Percentiles rank a stretch among this genome's conserved stretches.
These are phyloP conservation scores for Panthera uncia DNA, from an alignment of 2,113 vertebrate species.

Conservation along the genomic window DNA sequence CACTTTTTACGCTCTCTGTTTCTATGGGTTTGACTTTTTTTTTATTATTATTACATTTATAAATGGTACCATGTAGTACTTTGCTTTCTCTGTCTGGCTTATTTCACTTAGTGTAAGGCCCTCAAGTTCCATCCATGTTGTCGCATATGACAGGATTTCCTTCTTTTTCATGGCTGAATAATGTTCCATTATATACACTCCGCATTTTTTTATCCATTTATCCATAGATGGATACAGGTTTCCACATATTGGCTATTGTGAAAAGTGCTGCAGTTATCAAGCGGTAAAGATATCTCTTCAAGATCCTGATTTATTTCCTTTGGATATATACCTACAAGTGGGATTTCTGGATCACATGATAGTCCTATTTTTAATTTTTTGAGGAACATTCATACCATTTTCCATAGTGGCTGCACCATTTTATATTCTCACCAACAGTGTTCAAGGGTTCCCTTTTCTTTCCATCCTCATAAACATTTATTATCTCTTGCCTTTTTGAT, in stretches of 20 bases:
- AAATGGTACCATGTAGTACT: background rate
- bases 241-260: background rate
- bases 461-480: background rate
- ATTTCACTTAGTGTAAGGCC: background rate
- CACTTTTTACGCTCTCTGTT: background rate
- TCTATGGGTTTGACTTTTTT: background rate
- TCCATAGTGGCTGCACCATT: background rate
- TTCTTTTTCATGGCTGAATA: background rate
- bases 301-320: background rate
- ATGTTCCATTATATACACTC: background rate
- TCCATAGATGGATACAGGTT: background rate
- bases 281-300: background rate
- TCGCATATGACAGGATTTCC: background rate
- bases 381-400: background rate
- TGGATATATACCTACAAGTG: background rate
- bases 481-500: background rate
- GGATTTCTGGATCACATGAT: background rate
- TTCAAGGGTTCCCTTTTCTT: background rate
- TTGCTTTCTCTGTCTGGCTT: background rate
- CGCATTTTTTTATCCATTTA: background rate
- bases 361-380: background rate
- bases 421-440: background rate
- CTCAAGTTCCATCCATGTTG: background rate
- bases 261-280: background rate
- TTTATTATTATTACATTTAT: background rate